These are phyloP conservation scores for Puma concolor DNA, from an alignment of 2,113 vertebrate species.

Conservation along the genomic window DNA sequence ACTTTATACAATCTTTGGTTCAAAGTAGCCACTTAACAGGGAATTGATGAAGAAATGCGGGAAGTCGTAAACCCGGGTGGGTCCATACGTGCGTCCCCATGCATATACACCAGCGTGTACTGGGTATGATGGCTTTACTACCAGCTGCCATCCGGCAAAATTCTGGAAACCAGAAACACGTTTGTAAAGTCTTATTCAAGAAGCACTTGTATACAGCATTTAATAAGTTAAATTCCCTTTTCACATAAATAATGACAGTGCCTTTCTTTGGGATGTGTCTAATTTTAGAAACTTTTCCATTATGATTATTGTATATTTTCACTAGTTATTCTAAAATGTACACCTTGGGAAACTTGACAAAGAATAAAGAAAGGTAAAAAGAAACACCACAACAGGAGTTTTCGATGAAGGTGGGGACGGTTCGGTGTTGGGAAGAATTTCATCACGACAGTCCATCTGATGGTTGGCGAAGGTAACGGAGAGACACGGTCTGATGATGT, in stretches of 20 bases:
- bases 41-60: neutral
- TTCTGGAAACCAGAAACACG: neutral
- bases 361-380: neutral
- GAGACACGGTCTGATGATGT: neutral
- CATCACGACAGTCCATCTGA: fast-evolving
- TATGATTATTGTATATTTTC: neutral
- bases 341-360: neutral
- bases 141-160: neutral
- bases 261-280: neutral
- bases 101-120: fast-evolving
- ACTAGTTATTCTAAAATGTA: neutral
- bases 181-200: neutral
- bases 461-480: fast-evolving
- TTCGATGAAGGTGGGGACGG: neutral
- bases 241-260: neutral
- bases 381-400: fast-evolving
- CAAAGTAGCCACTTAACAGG: neutral
- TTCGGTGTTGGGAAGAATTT: neutral
- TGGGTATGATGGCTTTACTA: fast-evolving
- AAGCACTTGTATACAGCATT: neutral
- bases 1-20: too few relatives aligned
- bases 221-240: neutral
- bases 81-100: fast-evolving
- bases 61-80: too few relatives aligned
- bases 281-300: neutral